These are phyloP conservation scores for Spodoptera litura DNA, from an alignment of 1,140 invertebrate species.

Conservation along the genomic window DNA sequence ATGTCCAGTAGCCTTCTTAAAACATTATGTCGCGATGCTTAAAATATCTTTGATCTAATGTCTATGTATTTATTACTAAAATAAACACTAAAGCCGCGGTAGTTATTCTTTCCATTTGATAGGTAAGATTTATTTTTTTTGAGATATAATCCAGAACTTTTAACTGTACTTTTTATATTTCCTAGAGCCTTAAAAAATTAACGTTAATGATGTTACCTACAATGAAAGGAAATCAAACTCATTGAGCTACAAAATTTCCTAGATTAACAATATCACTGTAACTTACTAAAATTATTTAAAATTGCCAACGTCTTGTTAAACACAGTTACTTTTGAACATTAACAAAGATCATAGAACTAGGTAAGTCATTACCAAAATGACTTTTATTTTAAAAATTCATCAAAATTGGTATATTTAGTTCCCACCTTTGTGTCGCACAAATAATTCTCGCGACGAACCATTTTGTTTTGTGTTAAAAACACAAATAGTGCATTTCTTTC, in stretches of 20 bases:
- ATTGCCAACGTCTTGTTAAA: constrained; percentile 19
- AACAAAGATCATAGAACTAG: not conserved
- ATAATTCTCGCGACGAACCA: constrained; percentile 48
- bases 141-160: too few relatives aligned
- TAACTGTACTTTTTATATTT: too few relatives aligned
- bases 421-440: constrained; percentile 54
- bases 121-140: too few relatives aligned
- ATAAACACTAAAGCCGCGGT: too few relatives aligned
- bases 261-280: not conserved
- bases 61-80: too few relatives aligned
- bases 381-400: constrained; percentile 44
- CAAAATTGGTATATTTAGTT: constrained; percentile 33
- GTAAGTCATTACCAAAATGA: constrained; percentile 41
- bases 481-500: constrained; percentile 49
- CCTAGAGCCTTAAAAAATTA: too few relatives aligned
- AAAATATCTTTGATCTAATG: too few relatives aligned
- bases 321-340: constrained; percentile 40
- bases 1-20: not conserved
- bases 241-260: not conserved
- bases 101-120: too few relatives aligned
- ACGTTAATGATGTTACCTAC: too few relatives aligned
- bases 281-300: not conserved
- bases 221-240: not conserved
- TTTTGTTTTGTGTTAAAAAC: constrained; percentile 55
- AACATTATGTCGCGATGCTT: too few relatives aligned